Evolutionary conservation across 2,113 vertebrate genomes (phyloP).

Genomic region (Gasterosteus aculeatus): DNA sequence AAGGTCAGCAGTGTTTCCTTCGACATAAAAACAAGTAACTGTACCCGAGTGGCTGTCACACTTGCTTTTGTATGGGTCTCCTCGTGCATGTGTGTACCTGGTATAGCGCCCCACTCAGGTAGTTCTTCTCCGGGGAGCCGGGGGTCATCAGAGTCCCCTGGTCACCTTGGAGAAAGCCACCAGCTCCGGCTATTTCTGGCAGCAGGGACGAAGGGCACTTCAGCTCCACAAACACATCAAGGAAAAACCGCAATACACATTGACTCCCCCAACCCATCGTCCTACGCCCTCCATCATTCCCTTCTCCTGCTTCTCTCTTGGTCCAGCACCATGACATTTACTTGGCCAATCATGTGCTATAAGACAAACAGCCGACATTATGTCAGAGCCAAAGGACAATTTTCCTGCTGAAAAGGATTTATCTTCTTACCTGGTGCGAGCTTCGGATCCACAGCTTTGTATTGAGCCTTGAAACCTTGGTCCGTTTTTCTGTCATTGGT

Average conservation of each 20-base stretch:
- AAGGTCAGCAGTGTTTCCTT: conserved; percentile 10
- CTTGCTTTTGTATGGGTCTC: conserved; percentile 2
- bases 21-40: background rate
- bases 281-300: conserved; percentile 13
- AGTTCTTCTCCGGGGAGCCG: conserved; percentile 71
- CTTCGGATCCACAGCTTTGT: conserved; percentile 72
- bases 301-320: conserved; percentile 1
- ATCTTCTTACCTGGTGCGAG: conserved; percentile 65
- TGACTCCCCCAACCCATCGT: background rate
- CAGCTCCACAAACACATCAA: conserved; percentile 55
- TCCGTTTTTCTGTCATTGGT: conserved; percentile 76
- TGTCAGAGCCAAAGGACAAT: conserved; percentile 19
- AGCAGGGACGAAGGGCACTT: conserved; percentile 54
- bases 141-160: conserved; percentile 78
- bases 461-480: conserved; percentile 80
- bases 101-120: conserved; percentile 72
- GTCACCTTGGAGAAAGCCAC: conserved; percentile 80
- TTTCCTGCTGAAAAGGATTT: conserved; percentile 30
- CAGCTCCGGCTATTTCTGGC: conserved; percentile 80
- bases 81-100: conserved; percentile 69
- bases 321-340: conserved; percentile 19
- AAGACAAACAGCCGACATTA: conserved; percentile 34
- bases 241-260: conserved; percentile 37
- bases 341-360: conserved; percentile 54
- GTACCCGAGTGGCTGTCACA: background rate